Evolutionary conservation across 2,888 invertebrate species (phyloP).

Genomic region (Agonopterix alstromeriana): DNA sequence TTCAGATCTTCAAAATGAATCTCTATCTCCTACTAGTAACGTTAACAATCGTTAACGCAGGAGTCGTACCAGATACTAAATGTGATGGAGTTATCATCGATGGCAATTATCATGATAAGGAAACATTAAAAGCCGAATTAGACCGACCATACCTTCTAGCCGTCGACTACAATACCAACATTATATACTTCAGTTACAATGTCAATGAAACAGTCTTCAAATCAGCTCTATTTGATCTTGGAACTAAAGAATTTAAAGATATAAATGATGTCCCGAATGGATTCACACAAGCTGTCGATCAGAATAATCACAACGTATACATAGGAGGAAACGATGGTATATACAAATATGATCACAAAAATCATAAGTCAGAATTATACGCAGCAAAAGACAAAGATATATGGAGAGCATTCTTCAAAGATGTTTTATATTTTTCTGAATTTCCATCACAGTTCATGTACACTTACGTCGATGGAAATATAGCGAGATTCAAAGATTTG

Average conservation of each 20-base stretch:
- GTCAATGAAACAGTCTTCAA: constrained; percentile 32
- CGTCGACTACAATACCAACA: constrained; percentile 43
- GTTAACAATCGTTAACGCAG: constrained; percentile 15
- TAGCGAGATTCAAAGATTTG: constrained; percentile 37
- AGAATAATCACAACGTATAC: constrained; percentile 37
- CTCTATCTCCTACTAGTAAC: too few relatives aligned
- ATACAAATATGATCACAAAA: constrained; percentile 43
- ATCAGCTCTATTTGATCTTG: constrained; percentile 41
- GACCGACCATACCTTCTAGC: constrained; percentile 32
- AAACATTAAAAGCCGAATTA: too few relatives aligned
- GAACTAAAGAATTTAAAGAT: constrained; percentile 39
- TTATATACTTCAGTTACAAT: constrained; percentile 49
- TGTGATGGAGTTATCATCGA: constrained; percentile 25
- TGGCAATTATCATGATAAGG: too few relatives aligned
- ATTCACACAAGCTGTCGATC: constrained; percentile 51
- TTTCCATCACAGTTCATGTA: constrained; percentile 51
- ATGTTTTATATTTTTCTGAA: constrained; percentile 41
- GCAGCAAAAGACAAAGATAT: constrained; percentile 35
- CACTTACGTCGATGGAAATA: constrained; percentile 29
- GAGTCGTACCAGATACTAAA: constrained; percentile 29
- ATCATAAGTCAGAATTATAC: constrained; percentile 33
- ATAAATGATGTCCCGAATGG: constrained; percentile 41
- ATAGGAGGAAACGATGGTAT: constrained; percentile 52
- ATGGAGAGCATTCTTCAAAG: constrained; percentile 51
- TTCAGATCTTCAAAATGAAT: too few relatives aligned